Conservation (phyloP, 2,113 vertebrate genomes). For the Lagopus leucura region DNA sequence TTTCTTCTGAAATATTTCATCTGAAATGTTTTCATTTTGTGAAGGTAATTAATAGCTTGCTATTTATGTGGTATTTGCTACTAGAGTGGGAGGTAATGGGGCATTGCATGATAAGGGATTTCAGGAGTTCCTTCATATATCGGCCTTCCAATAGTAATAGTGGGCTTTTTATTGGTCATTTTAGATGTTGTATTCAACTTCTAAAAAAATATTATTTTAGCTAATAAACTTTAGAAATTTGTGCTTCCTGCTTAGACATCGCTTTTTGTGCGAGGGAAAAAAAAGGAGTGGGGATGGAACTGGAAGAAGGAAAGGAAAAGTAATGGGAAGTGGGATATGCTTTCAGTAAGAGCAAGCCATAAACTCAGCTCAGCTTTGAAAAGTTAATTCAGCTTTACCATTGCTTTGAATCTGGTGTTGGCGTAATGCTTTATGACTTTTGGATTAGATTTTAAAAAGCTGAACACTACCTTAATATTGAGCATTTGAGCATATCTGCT, state of each 20-base stretch:
- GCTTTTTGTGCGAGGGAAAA: background rate
- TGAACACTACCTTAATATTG: background rate
- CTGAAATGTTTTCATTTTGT: background rate
- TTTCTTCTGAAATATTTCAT: background rate
- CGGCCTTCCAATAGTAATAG: background rate
- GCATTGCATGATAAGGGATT: accelerated
- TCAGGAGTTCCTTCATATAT: background rate
- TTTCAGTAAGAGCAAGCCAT: background rate
- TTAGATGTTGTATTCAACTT: background rate
- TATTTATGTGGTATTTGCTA: background rate
- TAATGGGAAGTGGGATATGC: background rate
- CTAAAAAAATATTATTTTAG: background rate
- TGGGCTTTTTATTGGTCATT: background rate
- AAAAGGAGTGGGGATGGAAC: background rate
- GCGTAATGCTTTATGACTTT: background rate
- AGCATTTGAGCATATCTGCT: background rate
- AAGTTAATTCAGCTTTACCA: background rate
- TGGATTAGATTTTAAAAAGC: background rate
- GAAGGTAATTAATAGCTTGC: background rate
- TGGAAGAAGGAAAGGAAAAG: background rate
- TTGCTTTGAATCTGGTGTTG: background rate
- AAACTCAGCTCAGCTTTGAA: background rate
- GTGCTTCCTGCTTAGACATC: background rate
- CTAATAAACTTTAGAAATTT: background rate
- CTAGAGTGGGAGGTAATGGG: background rate